Evolutionary conservation across 2,113 vertebrate genomes (phyloP), one percentile per base, ranked within the genome.

Genomic region (Felis chaus): DNA sequence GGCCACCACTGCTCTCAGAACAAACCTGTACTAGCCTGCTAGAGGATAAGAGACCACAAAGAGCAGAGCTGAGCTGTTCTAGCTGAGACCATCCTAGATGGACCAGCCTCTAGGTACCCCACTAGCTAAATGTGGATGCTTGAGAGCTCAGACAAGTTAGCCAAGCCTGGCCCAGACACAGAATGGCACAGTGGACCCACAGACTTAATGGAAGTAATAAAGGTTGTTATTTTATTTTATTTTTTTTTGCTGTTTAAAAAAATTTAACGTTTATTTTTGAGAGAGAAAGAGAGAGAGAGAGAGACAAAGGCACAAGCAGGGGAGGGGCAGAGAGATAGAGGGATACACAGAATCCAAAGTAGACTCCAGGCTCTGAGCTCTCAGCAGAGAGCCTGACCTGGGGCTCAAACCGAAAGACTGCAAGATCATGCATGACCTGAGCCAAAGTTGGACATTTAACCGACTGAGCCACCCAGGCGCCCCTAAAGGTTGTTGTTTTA

Each of bases 131-230:
- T 53, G 29, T 36, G 23, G 36, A 69, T 39, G 65, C 15, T 21
- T 92, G 48, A 94, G 78, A 90, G 4, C 29, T 27, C 31, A 39
- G 4, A 55, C 27, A 73, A 89, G 21, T 86, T 53, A 86, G 25
- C n/a, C 19, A 83, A 48, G 12, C 10, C 55, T 45, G 69, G 12
- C 69, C 31, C 39, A 74, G 55, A 86, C 78, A 31, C 36, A 89
- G 79, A 94, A 33, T 16, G 4, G 31, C 4, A 82, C 10, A 78
- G 41, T 14, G 66, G 45, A 63, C 19, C 53, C 9, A 16, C 2
- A 84, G 66, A 82, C 11, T 88, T 74, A 33, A 92, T 41, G 66
- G 21, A 91, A 74, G 19, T 81, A 81, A 94, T 86, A 88, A 94
- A 88, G 21, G 11, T 89, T 50, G 71, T 61, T 61, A 61, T 23